phyloP scores from a whole-genome alignment of 2,888 invertebrate genomes.

The Metellina segmentata region DNA sequence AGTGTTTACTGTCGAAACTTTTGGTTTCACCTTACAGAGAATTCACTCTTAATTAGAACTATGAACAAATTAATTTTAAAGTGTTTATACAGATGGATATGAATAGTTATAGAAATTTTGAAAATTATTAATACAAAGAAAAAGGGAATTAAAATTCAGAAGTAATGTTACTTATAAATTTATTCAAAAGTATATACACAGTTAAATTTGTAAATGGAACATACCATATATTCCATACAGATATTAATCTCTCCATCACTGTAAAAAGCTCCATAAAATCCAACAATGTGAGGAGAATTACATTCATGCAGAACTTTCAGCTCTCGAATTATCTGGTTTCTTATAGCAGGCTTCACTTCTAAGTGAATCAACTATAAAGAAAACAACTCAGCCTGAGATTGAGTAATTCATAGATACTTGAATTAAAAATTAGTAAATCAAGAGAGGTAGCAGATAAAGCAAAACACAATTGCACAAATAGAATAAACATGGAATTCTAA shows the following conservation, averaged over 20 bases:
- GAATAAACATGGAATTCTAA: background rate
- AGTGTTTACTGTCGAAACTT: too few relatives aligned
- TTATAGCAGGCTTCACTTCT: slow-evolving; percentile 99
- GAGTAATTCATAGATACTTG: background rate
- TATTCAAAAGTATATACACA: too few relatives aligned
- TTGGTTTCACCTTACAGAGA: too few relatives aligned
- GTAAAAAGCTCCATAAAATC: slow-evolving; percentile 98
- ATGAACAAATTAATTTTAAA: too few relatives aligned
- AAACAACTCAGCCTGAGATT: background rate
- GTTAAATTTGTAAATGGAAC: background rate
- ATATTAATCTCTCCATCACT: slow-evolving; percentile 99
- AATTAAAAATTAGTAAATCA: too few relatives aligned
- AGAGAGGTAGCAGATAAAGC: too few relatives aligned
- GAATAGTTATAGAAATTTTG: too few relatives aligned
- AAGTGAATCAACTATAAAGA: slow-evolving; percentile 91
- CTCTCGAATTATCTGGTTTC: slow-evolving; percentile 98
- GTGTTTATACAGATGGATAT: too few relatives aligned
- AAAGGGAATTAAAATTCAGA: too few relatives aligned
- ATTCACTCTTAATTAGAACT: too few relatives aligned
- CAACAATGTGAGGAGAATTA: slow-evolving; percentile 99
- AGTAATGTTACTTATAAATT: too few relatives aligned
- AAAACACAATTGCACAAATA: background rate
- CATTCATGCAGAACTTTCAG: slow-evolving; percentile 99
- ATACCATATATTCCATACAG: slow-evolving; percentile 99
- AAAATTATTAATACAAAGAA: too few relatives aligned